Evolutionary conservation across 2,888 invertebrate species (phyloP).

Genomic region (Pristionchus fissidentatus): DNA sequence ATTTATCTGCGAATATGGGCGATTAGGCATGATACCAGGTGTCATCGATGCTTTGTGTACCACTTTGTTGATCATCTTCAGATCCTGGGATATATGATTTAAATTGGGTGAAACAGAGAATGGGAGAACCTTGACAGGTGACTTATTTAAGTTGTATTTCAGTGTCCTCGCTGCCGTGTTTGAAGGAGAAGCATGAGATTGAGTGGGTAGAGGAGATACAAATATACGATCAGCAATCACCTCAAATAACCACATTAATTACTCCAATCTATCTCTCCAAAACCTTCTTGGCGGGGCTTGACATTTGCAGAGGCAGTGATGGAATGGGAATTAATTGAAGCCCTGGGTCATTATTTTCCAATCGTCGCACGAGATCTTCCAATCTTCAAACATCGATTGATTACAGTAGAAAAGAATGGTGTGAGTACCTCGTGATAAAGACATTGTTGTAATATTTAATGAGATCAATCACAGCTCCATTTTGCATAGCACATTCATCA

Average conservation of each 20-base stretch:
- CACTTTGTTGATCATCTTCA: slow-evolving; percentile 38
- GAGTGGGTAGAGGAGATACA: slow-evolving; percentile 14
- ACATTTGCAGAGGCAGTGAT: slow-evolving; percentile 7
- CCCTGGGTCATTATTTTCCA: slow-evolving; percentile 4
- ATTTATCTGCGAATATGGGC: not conserved
- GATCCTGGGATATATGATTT: not conserved
- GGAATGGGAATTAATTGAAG: slow-evolving; percentile 7
- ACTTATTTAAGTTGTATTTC: slow-evolving; percentile 35
- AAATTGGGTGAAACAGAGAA: not conserved
- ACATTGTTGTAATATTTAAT: slow-evolving; percentile 46
- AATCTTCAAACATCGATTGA: not conserved
- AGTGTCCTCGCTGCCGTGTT: slow-evolving; percentile 2
- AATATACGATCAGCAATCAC: not conserved
- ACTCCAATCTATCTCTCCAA: not conserved
- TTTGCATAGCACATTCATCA: not conserved
- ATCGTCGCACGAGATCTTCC: slow-evolving; percentile 27
- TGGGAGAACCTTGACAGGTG: slow-evolving; percentile 9
- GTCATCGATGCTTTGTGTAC: slow-evolving; percentile 2
- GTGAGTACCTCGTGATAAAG: slow-evolving; percentile 35
- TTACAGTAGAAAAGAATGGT: not conserved
- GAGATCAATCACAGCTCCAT: slow-evolving; percentile 31
- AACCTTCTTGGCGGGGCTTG: slow-evolving; percentile 30
- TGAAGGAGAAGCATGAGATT: not conserved
- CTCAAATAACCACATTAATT: not conserved
- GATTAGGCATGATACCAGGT: not conserved